Evolutionary conservation across 2,113 vertebrate genomes (phyloP).

Genomic region (Harpagus bidentatus): DNA sequence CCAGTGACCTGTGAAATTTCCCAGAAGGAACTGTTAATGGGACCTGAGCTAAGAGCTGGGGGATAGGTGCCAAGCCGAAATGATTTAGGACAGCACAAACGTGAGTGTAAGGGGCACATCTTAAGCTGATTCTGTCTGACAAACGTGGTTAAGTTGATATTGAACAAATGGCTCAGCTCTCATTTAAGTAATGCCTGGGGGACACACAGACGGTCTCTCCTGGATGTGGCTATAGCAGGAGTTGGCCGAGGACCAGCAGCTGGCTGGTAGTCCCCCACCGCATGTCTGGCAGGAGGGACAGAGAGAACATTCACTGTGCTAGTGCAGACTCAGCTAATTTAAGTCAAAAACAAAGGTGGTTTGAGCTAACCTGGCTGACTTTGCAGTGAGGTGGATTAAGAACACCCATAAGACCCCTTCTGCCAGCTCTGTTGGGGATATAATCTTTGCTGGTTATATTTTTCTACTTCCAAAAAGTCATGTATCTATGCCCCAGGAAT

Average conservation of each 20-base stretch:
- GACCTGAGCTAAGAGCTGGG: not conserved
- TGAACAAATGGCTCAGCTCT: not conserved
- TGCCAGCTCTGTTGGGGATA: not conserved
- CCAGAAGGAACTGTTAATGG: not conserved
- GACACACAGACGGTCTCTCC: not conserved
- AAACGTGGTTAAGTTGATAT: not conserved
- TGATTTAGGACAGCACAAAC: not conserved
- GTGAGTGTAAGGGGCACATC: not conserved
- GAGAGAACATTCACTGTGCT: conserved; percentile 8
- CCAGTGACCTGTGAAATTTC: not conserved
- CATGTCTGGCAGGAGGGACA: conserved; percentile 32
- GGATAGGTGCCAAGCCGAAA: not conserved
- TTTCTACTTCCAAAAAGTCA: not conserved
- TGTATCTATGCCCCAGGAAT: not conserved
- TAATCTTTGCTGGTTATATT: not conserved
- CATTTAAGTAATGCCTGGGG: not conserved
- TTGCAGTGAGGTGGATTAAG: not conserved
- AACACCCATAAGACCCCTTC: not conserved
- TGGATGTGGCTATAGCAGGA: not conserved
- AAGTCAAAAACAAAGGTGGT: conserved; percentile 16
- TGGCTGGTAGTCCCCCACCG: conserved; percentile 22
- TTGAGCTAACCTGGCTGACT: conserved; percentile 41
- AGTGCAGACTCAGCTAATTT: conserved; percentile 31
- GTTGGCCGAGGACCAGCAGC: conserved; percentile 12
- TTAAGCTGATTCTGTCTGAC: not conserved